Evolutionary conservation across 2,113 vertebrate genomes (phyloP), one percentile per base, ranked within the genome.

Genomic region (Emydura subglobosa): DNA sequence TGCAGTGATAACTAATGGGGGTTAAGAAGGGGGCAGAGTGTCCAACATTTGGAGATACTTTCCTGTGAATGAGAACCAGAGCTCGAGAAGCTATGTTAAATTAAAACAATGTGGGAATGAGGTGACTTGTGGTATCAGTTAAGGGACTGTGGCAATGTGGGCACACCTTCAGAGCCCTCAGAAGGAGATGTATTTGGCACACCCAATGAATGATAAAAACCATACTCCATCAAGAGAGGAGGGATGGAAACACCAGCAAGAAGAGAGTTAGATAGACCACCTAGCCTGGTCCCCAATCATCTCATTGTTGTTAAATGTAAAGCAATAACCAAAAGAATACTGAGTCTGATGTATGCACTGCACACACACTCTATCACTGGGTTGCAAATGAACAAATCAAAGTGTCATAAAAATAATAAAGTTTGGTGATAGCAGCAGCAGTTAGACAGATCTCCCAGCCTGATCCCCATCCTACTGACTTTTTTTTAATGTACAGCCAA

Each of bases 311-410:
- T 79, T 76, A 89, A 87, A 53, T 51, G 29, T 54, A 72, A 87
- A 96, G 72, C 17, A 83, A 34, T 80, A 93, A 54, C 22, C 85
- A 59, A 24, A 65, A 93, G 89, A 78, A 54, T 53, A 47, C 87
- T 87, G 93, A 85, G 84, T 92, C 61, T 93, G 81, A 94, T 93
- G 92, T 0, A 4, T 89, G 93, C 53, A 5, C 81, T 65, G 57
- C 42, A 42, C 72, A 76, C 42, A 25, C 10, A 39, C 5, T 24
- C 55, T 89, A 31, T 55, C 47, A 87, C 83, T 84, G 31, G 78
- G 47, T 82, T 89, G 61, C 84, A 86, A 89, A 9, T 42, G 86
- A 2, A 39, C 53, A 24, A 16, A 87, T 92, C 78, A 31, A 47
- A 78, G 42, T 27, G 11, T 47, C 27, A 78, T 78, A 78, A 44